Conservation (phyloP, 2,888 invertebrate genomes). For the Onchidella celtica region DNA sequence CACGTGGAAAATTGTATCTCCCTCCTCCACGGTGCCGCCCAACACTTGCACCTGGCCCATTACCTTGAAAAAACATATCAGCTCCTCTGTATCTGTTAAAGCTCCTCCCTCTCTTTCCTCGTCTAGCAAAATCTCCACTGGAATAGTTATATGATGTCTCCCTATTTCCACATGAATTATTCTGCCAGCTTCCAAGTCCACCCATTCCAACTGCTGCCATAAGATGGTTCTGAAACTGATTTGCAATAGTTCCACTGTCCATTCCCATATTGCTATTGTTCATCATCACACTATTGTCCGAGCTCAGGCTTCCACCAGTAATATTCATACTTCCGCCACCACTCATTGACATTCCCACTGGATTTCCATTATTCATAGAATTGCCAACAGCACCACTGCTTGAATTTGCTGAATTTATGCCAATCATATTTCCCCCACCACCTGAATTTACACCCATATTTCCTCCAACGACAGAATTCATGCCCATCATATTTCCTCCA, state of each 20-base stretch:
- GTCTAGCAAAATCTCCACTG: not conserved
- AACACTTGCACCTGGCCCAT: not conserved
- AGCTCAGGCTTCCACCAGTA: not conserved
- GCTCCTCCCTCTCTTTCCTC: not conserved
- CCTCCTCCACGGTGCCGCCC: not conserved
- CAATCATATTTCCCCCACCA: not conserved
- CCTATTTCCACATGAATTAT: not conserved
- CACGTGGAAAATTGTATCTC: not conserved
- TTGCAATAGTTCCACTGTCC: conserved; percentile 4
- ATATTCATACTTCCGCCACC: not conserved
- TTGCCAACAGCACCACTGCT: not conserved
- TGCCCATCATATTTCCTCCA: not conserved
- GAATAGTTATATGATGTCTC: not conserved
- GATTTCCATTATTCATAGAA: not conserved
- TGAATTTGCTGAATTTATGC: not conserved
- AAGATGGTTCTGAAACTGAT: conserved; percentile 19
- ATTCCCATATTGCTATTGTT: not conserved
- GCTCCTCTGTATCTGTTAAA: not conserved
- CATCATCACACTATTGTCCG: not conserved
- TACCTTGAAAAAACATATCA: not conserved
- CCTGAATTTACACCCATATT: too few species aligned
- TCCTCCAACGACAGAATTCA: too few species aligned
- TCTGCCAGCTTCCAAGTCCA: not conserved
- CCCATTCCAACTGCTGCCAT: conserved; percentile 31
- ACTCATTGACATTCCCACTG: not conserved